A percentile compares a stretch with the other conserved stretches of the same genome.
Conservation (phyloP, 2,113 vertebrate genomes). For the Lagenorhynchus albirostris region DNA sequence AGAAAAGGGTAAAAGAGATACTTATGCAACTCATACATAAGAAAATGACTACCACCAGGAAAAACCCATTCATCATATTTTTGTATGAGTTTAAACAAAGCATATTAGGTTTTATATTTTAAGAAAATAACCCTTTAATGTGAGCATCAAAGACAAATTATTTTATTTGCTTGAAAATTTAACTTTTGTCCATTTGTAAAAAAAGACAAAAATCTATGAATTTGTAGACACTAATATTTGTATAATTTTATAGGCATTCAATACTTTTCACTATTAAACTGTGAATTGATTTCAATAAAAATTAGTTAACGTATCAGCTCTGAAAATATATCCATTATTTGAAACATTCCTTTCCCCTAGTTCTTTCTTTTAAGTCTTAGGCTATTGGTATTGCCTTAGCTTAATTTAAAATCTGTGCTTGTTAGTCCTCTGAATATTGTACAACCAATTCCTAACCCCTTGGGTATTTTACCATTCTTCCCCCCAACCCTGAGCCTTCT, state of each 20-base stretch:
- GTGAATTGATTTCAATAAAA: not conserved
- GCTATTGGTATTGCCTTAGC: not conserved
- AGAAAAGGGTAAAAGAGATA: not conserved
- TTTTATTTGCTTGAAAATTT: not conserved
- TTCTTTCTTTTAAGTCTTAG: conserved; percentile 23
- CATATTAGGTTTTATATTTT: not conserved
- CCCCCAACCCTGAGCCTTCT: not conserved
- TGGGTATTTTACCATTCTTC: conserved; percentile 25
- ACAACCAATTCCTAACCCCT: not conserved
- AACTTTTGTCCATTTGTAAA: not conserved
- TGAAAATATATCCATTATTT: not conserved
- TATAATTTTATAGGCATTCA: not conserved
- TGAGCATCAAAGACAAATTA: not conserved
- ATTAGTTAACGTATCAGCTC: not conserved
- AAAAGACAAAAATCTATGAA: not conserved
- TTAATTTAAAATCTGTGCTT: conserved; percentile 52
- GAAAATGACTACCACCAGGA: not conserved
- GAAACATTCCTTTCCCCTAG: not conserved
- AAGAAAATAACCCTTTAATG: not conserved
- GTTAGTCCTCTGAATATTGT: not conserved
- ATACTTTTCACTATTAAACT: not conserved
- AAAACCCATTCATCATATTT: not conserved
- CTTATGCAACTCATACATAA: not conserved
- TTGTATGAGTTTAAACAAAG: not conserved
- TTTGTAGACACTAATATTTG: not conserved